Percentiles rank a stretch among this genome's conserved stretches.
These are phyloP conservation scores for Oenanthe melanoleuca DNA, from an alignment of 2,113 vertebrate species.

Conservation along the genomic window DNA sequence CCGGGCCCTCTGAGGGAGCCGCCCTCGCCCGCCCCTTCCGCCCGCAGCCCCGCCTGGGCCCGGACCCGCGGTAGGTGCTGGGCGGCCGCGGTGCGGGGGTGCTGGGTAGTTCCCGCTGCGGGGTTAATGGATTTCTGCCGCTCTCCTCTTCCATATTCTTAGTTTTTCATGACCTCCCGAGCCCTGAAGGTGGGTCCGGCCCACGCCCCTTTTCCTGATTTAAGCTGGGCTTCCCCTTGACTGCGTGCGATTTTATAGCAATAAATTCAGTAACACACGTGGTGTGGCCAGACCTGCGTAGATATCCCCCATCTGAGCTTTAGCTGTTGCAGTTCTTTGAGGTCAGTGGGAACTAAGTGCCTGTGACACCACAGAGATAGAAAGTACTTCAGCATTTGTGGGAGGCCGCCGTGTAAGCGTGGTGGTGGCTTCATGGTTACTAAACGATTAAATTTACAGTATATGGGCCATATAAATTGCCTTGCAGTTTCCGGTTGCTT, in stretches of 20 bases:
- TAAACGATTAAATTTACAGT: not conserved
- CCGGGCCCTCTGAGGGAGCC: not conserved
- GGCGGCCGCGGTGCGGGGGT: not conserved
- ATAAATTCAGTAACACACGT: not conserved
- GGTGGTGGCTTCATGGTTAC: not conserved
- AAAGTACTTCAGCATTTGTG: rapidly evolving
- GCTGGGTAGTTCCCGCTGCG: not conserved
- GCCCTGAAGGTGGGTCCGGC: not conserved
- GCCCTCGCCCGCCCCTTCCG: not conserved
- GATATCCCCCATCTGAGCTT: not conserved
- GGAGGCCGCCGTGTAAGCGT: not conserved
- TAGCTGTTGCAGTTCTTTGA: no score
- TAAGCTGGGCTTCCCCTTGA: not conserved
- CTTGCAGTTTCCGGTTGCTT: not conserved
- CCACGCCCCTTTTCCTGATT: not conserved
- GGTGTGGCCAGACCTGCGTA: not conserved
- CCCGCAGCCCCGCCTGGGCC: not conserved
- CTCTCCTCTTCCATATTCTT: rapidly evolving
- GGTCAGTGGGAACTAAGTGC: not conserved
- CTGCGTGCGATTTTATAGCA: not conserved
- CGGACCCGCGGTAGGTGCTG: not conserved
- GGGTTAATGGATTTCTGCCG: rapidly evolving
- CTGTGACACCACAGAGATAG: rapidly evolving
- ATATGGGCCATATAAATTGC: not conserved
- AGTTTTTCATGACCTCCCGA: not conserved